Percentiles rank a stretch among this genome's conserved stretches.
phyloP scores from a whole-genome alignment of 2,888 invertebrate species.

The Lamproptera curius region DNA sequence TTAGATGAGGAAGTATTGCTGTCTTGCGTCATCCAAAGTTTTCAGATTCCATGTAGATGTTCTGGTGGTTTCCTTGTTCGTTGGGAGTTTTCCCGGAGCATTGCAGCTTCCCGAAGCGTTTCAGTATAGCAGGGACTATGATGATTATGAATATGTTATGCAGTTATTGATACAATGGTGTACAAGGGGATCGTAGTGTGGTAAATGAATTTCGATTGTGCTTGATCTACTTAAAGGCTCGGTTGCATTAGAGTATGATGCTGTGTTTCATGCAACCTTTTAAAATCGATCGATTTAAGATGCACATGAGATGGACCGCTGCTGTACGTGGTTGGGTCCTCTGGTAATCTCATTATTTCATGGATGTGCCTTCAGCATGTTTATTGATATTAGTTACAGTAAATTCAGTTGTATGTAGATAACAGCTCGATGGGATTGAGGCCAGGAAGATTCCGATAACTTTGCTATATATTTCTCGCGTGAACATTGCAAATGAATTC shows the following conservation, averaged over 20 bases:
- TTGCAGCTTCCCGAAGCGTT: too few species aligned
- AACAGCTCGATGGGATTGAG: neutral
- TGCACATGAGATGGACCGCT: neutral
- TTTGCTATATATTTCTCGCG: neutral
- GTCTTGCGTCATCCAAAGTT: neutral
- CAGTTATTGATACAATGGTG: neutral
- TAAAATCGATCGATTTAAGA: neutral
- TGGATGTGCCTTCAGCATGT: neutral
- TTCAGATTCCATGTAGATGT: neutral
- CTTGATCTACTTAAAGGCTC: neutral
- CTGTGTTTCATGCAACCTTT: neutral
- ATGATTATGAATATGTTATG: neutral
- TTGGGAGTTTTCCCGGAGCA: neutral
- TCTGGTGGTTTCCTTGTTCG: neutral
- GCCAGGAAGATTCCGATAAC: neutral
- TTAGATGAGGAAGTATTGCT: neutral
- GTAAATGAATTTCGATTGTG: neutral
- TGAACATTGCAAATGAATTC: neutral
- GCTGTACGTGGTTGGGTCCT: neutral
- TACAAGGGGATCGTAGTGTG: neutral
- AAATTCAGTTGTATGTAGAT: neutral
- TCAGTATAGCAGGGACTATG: too few species aligned
- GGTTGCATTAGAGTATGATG: neutral
- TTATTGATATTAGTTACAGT: neutral
- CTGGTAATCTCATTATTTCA: neutral